Base-by-base conservation (phyloP, 1,140 invertebrate species). In the Heliconius himera region DNA sequence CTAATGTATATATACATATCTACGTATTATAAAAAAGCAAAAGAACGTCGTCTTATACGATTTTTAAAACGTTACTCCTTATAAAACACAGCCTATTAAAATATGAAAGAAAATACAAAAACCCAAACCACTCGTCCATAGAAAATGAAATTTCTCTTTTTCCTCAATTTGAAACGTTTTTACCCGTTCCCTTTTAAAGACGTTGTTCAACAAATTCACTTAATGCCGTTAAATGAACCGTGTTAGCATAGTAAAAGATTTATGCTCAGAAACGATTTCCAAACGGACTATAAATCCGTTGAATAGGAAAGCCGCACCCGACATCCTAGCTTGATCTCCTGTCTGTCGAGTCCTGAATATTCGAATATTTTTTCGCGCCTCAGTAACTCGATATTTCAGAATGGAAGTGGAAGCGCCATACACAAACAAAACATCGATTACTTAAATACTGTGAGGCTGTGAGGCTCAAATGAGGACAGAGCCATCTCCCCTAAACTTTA, bases 141-240 rank as follows among this genome's bases (percentile, higher is more conserved):
- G 60, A 66, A 66, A 22, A 26, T 66, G 60, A 66, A 66, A 26
- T 71, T 36, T 26, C 36, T 82, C 78, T 77, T 84, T 81, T 79
- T 83, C 74, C 76, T 78, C 76, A 71, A 38, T 71, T 77, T 76
- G 46, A 29, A 81, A 46, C 36, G 76, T 36, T 82, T 85, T 83
- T 84, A 81, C 78, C 81, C 79, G 76, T 83, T 84, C 83, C 83
- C 80, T 83, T 90, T 82, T 89, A 91, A 91, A 91, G 89, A 89
- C 87, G 84, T 86, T 89, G 90, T 93, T 91, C 87, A 85, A 91
- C 90, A 90, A 92, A 90, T 93, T 93, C 93, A 93, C 90, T 91
- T 91, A 92, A 91, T 92, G 88, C 90, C 84, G 89, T 91, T 91
- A 92, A 94, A 93, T 93, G 93, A 94, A 94, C 90, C 88, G 89